Evolutionary conservation across 2,888 invertebrate species (phyloP).

Genomic region (Ormyrus rosae): DNA sequence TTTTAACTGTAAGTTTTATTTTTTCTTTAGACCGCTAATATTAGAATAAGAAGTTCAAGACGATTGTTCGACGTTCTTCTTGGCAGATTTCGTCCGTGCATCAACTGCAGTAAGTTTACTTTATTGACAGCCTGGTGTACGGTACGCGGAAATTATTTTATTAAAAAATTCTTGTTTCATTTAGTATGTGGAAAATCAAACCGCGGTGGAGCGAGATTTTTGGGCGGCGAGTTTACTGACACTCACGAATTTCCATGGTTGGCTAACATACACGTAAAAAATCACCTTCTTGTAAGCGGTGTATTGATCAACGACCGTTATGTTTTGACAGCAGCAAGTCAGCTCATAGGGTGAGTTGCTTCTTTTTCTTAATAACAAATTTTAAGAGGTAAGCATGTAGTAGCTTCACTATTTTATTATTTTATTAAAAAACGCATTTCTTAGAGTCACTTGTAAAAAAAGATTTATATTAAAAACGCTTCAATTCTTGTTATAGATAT

Average conservation of each 20-base stretch:
- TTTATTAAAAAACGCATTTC: no score
- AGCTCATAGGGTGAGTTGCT: slow-evolving; percentile 75
- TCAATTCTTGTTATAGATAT: no score
- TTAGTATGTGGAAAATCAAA: slow-evolving; percentile 77
- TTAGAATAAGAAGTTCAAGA: slow-evolving; percentile 54
- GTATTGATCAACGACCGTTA: slow-evolving; percentile 80
- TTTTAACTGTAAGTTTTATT: no score
- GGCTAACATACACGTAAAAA: slow-evolving; percentile 75
- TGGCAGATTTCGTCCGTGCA: slow-evolving; percentile 68
- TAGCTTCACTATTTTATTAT: no score
- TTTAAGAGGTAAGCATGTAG: no score
- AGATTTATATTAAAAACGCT: no score
- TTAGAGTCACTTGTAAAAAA: no score
- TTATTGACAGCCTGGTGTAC: neutral
- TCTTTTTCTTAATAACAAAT: no score
- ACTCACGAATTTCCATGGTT: slow-evolving; percentile 80
- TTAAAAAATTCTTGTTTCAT: neutral
- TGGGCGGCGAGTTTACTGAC: slow-evolving; percentile 77
- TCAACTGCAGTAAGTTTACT: slow-evolving; percentile 68
- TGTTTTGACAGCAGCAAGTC: slow-evolving; percentile 78
- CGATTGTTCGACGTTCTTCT: slow-evolving; percentile 68
- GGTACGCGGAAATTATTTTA: neutral
- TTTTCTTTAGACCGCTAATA: neutral
- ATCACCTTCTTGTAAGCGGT: slow-evolving; percentile 73
- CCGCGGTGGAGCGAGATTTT: slow-evolving; percentile 72